Percentiles rank a stretch among this genome's conserved stretches.
Conservation (phyloP, 2,113 vertebrate genomes). For the Emydura subglobosa region DNA sequence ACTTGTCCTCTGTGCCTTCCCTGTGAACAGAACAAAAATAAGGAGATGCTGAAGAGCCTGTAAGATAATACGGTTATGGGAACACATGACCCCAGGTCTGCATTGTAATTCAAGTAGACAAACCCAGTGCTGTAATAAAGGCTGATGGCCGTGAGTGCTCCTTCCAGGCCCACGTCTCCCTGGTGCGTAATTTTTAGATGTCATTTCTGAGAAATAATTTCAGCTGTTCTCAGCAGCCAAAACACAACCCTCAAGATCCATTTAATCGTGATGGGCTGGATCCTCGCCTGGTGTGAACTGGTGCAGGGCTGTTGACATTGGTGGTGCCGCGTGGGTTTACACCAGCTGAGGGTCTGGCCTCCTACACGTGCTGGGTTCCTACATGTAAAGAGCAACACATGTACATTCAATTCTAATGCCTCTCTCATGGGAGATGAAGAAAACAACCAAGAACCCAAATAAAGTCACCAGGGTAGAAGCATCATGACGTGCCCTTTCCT, state of each 20-base stretch:
- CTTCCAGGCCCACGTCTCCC: neutral
- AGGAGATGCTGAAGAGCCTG: neutral
- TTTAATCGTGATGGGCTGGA: neutral
- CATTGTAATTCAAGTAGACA: neutral
- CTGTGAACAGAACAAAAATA: neutral
- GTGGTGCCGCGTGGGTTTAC: neutral
- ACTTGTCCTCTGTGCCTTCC: neutral
- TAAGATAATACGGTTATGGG: neutral
- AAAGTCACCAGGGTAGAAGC: neutral
- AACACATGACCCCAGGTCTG: neutral
- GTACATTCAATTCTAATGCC: neutral
- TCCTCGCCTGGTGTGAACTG: neutral
- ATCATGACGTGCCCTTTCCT: neutral
- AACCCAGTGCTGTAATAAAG: neutral
- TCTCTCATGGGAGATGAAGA: neutral
- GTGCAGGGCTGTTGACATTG: neutral
- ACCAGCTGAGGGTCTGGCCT: neutral
- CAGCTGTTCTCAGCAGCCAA: neutral
- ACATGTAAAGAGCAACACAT: neutral
- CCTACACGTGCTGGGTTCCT: neutral
- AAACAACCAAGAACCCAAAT: neutral
- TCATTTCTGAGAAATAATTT: neutral
- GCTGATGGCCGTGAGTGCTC: neutral
- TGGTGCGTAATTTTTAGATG: neutral
- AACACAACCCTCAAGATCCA: neutral